phyloP scores from a whole-genome alignment of 2,113 vertebrate genomes.

The Cichladusa arquata region DNA sequence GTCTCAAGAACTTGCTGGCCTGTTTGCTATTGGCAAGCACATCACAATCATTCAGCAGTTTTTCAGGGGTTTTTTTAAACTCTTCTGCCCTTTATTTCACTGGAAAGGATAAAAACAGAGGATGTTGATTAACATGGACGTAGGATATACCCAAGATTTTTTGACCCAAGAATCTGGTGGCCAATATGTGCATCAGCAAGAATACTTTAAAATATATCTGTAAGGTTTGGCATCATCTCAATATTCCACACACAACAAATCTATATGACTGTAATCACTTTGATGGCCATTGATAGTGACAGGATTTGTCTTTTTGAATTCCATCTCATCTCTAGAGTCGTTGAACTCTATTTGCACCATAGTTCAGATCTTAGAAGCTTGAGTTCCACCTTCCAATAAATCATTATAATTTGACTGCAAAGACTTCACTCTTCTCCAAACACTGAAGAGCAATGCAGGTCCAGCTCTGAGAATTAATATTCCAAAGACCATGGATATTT shows the following conservation, averaged over 20 bases:
- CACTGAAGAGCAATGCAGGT: neutral
- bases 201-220: neutral
- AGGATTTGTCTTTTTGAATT: constrained; percentile 47
- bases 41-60: neutral
- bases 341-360: neutral
- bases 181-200: neutral
- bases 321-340: constrained; percentile 8
- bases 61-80: neutral
- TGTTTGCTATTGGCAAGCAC: neutral
- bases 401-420: constrained; percentile 21
- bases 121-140: neutral
- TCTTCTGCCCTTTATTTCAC: neutral
- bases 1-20: neutral
- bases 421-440: neutral
- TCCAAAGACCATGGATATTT: neutral
- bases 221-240: neutral
- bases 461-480: neutral
- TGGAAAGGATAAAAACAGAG: neutral
- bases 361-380: neutral
- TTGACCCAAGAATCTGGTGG: neutral
- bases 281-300: constrained; percentile 49
- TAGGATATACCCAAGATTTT: neutral
- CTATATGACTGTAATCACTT: neutral
- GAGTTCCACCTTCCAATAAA: constrained; percentile 29
- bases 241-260: neutral